phyloP scores from a whole-genome alignment of 1,140 invertebrate genomes.

The Drosophila leontia region DNA sequence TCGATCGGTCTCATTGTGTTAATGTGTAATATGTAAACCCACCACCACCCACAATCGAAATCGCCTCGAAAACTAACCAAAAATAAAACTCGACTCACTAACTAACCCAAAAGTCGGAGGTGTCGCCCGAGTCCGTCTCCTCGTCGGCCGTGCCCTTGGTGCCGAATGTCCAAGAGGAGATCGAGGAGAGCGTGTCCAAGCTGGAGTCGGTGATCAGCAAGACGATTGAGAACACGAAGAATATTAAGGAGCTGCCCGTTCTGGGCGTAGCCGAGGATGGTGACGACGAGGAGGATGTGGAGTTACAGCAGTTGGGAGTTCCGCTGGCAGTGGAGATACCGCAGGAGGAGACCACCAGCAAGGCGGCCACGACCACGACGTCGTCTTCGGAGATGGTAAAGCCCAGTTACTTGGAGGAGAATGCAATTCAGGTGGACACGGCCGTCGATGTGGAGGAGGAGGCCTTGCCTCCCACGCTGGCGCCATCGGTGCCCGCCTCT shows the following conservation, averaged over 20 bases:
- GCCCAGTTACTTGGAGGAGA: constrained; percentile 21
- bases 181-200: constrained; percentile 77
- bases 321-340: constrained; percentile 34
- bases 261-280: constrained; percentile 59
- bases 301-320: constrained; percentile 56
- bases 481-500: constrained; percentile 19
- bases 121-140: constrained; percentile 9
- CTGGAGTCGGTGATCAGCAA: constrained; percentile 82
- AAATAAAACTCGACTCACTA: constrained; percentile 19
- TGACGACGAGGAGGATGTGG: constrained; percentile 70
- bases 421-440: constrained; percentile 54
- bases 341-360: constrained; percentile 35
- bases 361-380: constrained; percentile 8
- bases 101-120: constrained; percentile 40
- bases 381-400: constrained; percentile 47
- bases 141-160: constrained; percentile 19
- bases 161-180: constrained; percentile 68
- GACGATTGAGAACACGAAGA: constrained; percentile 83
- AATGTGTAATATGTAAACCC: constrained; percentile 21
- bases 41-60: constrained; percentile 2
- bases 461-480: constrained; percentile 27
- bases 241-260: constrained; percentile 75
- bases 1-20: constrained; percentile 56
- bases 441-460: constrained; percentile 46
- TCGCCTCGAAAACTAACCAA: constrained; percentile 33